These are phyloP conservation scores for Apistogramma diplotaenia DNA, from an alignment of 2,113 vertebrate genomes.

Conservation along the genomic window DNA sequence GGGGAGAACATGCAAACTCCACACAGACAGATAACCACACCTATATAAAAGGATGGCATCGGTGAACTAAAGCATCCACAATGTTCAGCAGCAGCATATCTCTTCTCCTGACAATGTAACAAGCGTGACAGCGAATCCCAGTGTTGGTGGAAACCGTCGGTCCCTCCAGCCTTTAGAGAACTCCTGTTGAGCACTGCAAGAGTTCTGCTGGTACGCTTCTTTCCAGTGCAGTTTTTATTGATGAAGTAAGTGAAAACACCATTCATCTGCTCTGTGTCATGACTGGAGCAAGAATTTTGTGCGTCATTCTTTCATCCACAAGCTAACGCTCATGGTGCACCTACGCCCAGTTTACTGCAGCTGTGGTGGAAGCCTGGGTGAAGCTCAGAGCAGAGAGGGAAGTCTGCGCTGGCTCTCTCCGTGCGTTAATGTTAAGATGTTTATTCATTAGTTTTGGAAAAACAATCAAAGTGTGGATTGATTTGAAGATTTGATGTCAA, in stretches of 20 bases:
- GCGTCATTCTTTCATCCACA: conserved; percentile 67
- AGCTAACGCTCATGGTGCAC: conserved; percentile 44
- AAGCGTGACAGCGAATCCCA: not conserved
- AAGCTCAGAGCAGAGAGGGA: conserved; percentile 11
- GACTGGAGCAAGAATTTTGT: conserved; percentile 59
- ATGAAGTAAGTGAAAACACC: conserved; percentile 59
- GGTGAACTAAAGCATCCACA: not conserved
- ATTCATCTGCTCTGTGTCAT: conserved; percentile 70
- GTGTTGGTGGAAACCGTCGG: not conserved
- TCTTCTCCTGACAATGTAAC: not conserved
- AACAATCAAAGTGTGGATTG: not conserved
- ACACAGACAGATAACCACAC: too few relatives aligned
- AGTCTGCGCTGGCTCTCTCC: not conserved
- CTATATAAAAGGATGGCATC: not conserved
- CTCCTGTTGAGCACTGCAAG: conserved; percentile 1
- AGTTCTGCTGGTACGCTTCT: conserved; percentile 28
- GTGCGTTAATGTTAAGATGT: not conserved
- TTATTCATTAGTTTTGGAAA: too few relatives aligned
- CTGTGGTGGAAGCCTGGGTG: conserved; percentile 60
- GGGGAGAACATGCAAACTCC: too few relatives aligned
- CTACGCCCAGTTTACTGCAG: conserved; percentile 63
- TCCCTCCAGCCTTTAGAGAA: not conserved
- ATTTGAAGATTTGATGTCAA: not conserved
- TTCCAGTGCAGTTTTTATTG: conserved; percentile 45
- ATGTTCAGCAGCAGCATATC: not conserved